These are phyloP conservation scores for Capricornis sumatraensis DNA, from an alignment of 2,113 vertebrate species.

Conservation along the genomic window DNA sequence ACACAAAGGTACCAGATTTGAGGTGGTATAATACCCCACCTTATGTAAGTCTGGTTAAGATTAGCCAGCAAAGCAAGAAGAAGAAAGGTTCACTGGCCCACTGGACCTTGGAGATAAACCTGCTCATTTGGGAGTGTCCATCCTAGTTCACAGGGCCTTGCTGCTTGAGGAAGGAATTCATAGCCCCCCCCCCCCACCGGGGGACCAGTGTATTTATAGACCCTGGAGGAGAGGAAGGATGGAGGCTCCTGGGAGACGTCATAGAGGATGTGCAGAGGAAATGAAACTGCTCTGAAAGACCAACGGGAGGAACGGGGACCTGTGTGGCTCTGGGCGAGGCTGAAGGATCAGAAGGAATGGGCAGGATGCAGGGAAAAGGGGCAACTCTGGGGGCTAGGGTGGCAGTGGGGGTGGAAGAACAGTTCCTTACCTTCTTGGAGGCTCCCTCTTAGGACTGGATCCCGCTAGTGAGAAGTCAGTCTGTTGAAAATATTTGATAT, in stretches of 20 bases:
- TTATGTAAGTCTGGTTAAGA: neutral
- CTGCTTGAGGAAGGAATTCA: conserved; percentile 50
- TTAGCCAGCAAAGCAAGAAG: neutral
- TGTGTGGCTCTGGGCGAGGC: neutral
- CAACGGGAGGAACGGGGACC: conserved; percentile 24
- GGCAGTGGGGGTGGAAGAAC: neutral
- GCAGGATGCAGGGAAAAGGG: neutral
- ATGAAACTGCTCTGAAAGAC: conserved; percentile 38
- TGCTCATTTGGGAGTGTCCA: neutral
- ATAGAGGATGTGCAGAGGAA: conserved; percentile 69
- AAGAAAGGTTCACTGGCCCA: neutral
- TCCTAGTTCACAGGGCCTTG: neutral
- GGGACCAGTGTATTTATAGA: conserved; percentile 63
- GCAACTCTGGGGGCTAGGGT: neutral
- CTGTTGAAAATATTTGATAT: neutral
- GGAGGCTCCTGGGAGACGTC: conserved; percentile 59
- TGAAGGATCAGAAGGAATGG: conserved; percentile 44
- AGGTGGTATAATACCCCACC: neutral
- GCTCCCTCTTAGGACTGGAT: neutral
- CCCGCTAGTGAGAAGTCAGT: neutral
- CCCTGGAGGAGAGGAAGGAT: conserved; percentile 62
- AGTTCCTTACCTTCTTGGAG: neutral
- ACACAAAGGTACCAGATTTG: neutral
- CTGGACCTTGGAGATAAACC: conserved; percentile 8
- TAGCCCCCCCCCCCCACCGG: neutral